These are phyloP conservation scores for Drosophila kanekoi DNA, from an alignment of 2,888 invertebrate genomes.

Conservation along the genomic window DNA sequence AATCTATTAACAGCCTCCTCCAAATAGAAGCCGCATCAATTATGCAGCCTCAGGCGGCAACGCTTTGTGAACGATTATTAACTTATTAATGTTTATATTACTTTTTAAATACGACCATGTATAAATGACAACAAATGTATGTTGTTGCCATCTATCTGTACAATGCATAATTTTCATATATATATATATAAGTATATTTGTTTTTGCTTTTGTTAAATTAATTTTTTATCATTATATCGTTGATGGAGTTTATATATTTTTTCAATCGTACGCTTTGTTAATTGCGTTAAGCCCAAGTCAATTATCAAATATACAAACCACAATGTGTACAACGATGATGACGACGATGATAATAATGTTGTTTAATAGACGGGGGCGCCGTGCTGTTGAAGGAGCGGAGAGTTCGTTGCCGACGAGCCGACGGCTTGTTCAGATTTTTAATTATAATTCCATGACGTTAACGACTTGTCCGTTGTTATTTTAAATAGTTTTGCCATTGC, in stretches of 20 bases:
- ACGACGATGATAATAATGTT: constrained; percentile 15
- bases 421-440: constrained; percentile 57
- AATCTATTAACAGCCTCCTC: constrained; percentile 39
- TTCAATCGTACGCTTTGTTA: constrained; percentile 63
- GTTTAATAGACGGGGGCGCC: constrained; percentile 1
- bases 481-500: constrained; percentile 56
- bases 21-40: constrained; percentile 45
- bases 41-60: constrained; percentile 29
- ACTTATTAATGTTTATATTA: constrained; percentile 61
- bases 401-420: constrained; percentile 51
- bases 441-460: constrained; percentile 68
- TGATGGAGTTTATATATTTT: constrained; percentile 40
- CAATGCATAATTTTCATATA: constrained; percentile 27
- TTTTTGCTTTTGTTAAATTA: constrained; percentile 14
- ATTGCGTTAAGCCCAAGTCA: constrained; percentile 73
- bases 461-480: constrained; percentile 50
- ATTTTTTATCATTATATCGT: constrained; percentile 29
- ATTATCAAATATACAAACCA: constrained; percentile 62
- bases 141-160: constrained; percentile 31
- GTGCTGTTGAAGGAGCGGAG: constrained; percentile 18
- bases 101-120: constrained; percentile 47
- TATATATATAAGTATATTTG: constrained; percentile 2
- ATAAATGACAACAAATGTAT: constrained; percentile 40
- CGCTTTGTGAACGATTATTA: constrained; percentile 46
- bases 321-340: constrained; percentile 21